Evolutionary conservation across 2,113 vertebrate species (phyloP), one percentile per base, ranked within the genome.

Genomic region (Lipophrys pholis): DNA sequence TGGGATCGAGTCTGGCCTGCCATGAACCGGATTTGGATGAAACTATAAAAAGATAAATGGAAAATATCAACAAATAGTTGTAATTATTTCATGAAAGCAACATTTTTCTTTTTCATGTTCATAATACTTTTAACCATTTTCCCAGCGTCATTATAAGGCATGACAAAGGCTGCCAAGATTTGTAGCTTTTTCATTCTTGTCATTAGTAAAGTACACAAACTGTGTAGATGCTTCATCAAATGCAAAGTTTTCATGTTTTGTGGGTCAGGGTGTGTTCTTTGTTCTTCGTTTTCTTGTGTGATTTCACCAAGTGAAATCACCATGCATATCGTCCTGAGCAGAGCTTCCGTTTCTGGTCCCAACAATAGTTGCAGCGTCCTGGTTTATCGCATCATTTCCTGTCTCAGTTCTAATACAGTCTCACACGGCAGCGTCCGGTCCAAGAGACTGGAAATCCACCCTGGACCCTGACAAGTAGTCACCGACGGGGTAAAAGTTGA

Each of bases 361-460:
- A 90, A 94, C 93, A 94, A 94, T 94, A 84, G 89, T 67, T 83
- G 71, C 76, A 60, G 53, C 81, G 93, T 93, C 93, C 93, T 92
- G 75, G 76, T 88, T 83, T 81, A 92, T 90, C 62, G 41, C 87
- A 77, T 84, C 78, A 89, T 69, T 93, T 94, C 93, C 92, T 90
- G 84, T 76, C 80, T 75, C 9, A 55, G 51, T 64, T 86, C 78
- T 71, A 69, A 86, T 64, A 77, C 66, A 10, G 70, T 83, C 86
- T 84, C 72, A 78, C 66, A 67, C 74, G 14, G 3, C 61, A 14
- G 69, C 5, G 58, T 88, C 73, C 71, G 57, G 52, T 41, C 68
- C 36, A 64, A 57, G 61, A 73, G 73, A 42, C 48, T 71, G 60
- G 66, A 84, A 85, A 70, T 63, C 54, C 72, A 80, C 41, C 6